phyloP scores from a whole-genome alignment of 1,140 invertebrate species.

The Solenopsis invicta region DNA sequence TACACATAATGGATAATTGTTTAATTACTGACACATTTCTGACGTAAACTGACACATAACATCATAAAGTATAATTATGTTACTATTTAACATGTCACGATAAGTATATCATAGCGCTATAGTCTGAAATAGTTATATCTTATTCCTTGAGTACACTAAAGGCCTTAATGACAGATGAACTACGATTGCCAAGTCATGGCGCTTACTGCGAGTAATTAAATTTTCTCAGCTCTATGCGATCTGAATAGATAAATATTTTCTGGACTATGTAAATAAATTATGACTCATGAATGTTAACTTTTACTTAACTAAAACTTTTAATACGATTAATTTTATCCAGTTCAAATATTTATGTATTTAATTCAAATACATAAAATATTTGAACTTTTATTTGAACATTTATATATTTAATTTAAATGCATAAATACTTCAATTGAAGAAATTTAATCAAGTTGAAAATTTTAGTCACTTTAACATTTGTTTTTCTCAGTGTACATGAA shows the following conservation, averaged over 20 bases:
- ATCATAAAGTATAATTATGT: constrained; percentile 17
- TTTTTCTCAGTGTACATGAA: not conserved
- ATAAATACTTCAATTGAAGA: no score
- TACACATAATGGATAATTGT: constrained; percentile 23
- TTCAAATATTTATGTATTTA: no score
- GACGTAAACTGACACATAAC: constrained; percentile 14
- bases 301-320: no score
- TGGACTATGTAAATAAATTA: not conserved
- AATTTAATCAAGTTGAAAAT: no score
- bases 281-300: not conserved
- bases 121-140: not conserved
- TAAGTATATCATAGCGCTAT: not conserved
- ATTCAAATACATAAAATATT: no score
- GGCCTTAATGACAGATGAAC: constrained; percentile 1
- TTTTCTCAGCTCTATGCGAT: not conserved
- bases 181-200: constrained; percentile 21
- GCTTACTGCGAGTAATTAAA: constrained; percentile 26
- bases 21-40: constrained; percentile 4
- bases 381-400: no score
- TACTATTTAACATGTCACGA: not conserved
- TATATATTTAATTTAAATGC: no score
- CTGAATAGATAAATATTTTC: not conserved
- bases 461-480: no score
- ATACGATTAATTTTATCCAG: no score
- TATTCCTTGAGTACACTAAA: constrained; percentile 6